A percentile compares a stretch with the other conserved stretches of the same genome.
Conservation (phyloP, 2,888 invertebrate genomes). For the Prosopocoilus inquinatus region DNA sequence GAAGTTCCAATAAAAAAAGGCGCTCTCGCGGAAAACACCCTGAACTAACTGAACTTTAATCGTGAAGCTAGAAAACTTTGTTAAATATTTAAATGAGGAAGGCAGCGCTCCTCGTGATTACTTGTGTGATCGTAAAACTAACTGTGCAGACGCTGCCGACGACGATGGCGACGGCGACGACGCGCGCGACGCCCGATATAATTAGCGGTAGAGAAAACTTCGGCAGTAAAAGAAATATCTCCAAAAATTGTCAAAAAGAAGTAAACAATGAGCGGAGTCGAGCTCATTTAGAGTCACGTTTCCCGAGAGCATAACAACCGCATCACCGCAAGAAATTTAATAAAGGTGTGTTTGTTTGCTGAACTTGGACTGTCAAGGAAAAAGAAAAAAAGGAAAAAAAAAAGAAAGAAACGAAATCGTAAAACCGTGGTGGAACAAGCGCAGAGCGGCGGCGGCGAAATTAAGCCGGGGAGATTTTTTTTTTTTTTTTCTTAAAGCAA, state of each 20-base stretch:
- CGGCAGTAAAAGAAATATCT: conserved; percentile 29
- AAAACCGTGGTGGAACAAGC: conserved; percentile 19
- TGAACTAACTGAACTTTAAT: too few species aligned
- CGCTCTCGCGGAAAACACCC: too few species aligned
- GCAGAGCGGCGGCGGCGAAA: conserved; percentile 1
- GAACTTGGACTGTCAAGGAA: conserved; percentile 18
- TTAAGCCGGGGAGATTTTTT: conserved; percentile 20
- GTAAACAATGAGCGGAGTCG: conserved; percentile 29
- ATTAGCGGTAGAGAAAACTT: conserved; percentile 16
- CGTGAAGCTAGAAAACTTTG: too few species aligned
- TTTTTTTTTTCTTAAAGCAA: too few species aligned
- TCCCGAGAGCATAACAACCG: conserved; percentile 30
- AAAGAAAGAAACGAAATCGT: too few species aligned
- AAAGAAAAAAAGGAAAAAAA: too few species aligned
- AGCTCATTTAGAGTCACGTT: conserved; percentile 31
- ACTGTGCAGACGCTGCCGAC: too few species aligned
- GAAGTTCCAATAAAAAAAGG: too few species aligned
- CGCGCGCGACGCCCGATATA: background rate
- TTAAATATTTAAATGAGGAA: too few species aligned
- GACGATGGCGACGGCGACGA: too few species aligned
- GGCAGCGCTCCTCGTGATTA: too few species aligned
- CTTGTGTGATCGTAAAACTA: too few species aligned
- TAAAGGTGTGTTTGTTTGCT: conserved; percentile 27
- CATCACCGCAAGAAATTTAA: conserved; percentile 28
- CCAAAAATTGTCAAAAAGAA: conserved; percentile 33